Evolutionary conservation across 2,797 vertebrate genomes (phyloP), one percentile per base, ranked within the genome.

Genomic region (Syndactyla subalaris): DNA sequence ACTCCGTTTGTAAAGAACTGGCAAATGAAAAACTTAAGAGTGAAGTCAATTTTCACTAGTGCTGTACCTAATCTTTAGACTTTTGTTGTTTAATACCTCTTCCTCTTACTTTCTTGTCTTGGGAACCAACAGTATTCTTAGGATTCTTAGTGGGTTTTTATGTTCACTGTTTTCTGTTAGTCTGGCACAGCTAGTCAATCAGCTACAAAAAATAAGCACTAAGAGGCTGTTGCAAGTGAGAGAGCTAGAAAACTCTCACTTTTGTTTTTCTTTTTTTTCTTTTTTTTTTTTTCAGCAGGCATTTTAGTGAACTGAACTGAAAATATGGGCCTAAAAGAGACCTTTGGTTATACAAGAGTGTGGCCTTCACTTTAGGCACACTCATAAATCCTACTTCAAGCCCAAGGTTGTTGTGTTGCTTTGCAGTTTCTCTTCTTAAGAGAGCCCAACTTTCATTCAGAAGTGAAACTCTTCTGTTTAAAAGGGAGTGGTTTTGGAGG

Each of bases 281-380:
- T 48, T 59, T 43, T 12, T 62, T 51, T 48, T 59, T 73, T n/a
- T 29, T 71, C 22, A 41, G 13, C 10, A 30, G 29, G 12, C 36
- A 36, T 63, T 57, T 81, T 41, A 41, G 45, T 34, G 11, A 46
- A 21, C 45, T 71, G 8, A 76, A 65, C 23, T 26, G 8, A 76
- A 76, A 59, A 48, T 11, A 14, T 39, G n/a, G n/a, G 12, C n/a
- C 21, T 39, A 45, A 45, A 23, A 5, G 29, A 66, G 71, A 48
- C 13, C 12, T 54, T 41, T 2, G 1, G 27, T 1, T 1, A 9
- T 45, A 39, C 30, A 38, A 26, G 26, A 49, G 24, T 26, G 10
- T 29, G 34, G 19, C 46, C 26, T 78, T 57, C 29, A 9, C 20
- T 59, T 63, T 14, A 75, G 51, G 30, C 23, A 65, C 21, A 15